A percentile compares a stretch with the other conserved stretches of the same genome.
Evolutionary conservation across 1,140 invertebrate species (phyloP).

Genomic region (Octopus bimaculoides): DNA sequence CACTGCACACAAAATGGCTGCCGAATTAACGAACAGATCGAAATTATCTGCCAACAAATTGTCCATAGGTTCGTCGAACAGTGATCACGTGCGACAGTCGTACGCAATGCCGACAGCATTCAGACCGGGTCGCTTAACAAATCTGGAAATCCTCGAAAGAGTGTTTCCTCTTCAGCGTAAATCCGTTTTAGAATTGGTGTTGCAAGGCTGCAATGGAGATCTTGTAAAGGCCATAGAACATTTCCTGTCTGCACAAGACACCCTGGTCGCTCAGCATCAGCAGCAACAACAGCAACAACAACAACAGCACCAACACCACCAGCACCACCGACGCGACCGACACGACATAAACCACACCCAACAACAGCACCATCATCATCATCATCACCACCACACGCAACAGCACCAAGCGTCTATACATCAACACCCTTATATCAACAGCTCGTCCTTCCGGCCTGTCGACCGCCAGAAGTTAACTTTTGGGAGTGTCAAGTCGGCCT

Average conservation of each 20-base stretch:
- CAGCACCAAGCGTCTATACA: conserved; percentile 14
- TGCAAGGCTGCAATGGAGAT: conserved; percentile 82
- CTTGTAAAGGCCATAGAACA: conserved; percentile 77
- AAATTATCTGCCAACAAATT: background rate
- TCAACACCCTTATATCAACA: conserved; percentile 26
- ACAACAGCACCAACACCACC: conserved; percentile 21
- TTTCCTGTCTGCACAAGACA: conserved; percentile 59
- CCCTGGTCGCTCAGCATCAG: conserved; percentile 34
- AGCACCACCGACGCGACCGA: conserved; percentile 5
- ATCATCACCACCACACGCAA: background rate
- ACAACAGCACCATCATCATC: conserved; percentile 15
- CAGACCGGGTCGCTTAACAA: conserved; percentile 61
- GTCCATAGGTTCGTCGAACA: background rate
- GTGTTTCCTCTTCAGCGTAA: conserved; percentile 82
- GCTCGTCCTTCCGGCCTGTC: conserved; percentile 11
- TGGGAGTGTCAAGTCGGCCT: conserved; percentile 48
- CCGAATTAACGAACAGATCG: conserved; percentile 18
- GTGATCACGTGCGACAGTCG: background rate
- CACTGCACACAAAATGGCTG: conserved; percentile 12
- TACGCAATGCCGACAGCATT: conserved; percentile 37
- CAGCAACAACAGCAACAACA: conserved; percentile 17
- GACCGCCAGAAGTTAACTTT: conserved; percentile 25
- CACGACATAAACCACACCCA: background rate
- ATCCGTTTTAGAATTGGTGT: conserved; percentile 80
- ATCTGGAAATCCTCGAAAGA: conserved; percentile 76